A percentile compares a stretch with the other conserved stretches of the same genome.
These are phyloP conservation scores for Geopemphigus sp. DNA, from an alignment of 1,140 invertebrate species.

Conservation along the genomic window DNA sequence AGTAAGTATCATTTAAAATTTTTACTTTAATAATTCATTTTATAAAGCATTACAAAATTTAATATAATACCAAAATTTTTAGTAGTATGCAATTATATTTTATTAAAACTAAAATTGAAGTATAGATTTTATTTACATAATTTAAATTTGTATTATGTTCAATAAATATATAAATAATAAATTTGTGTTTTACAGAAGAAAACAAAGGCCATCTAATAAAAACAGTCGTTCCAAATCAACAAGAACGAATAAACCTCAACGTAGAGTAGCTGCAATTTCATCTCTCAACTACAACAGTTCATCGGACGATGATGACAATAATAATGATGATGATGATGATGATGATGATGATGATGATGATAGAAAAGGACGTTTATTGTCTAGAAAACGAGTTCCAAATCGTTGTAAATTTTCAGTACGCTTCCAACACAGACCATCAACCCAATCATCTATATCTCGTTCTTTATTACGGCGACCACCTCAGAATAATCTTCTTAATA, in stretches of 20 bases:
- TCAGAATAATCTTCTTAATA: slow-evolving; percentile 20
- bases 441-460: slow-evolving; percentile 28
- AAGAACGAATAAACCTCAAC: slow-evolving; percentile 30
- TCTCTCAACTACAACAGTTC: slow-evolving; percentile 30
- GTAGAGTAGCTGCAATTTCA: slow-evolving; percentile 39
- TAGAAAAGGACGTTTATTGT: slow-evolving; percentile 3
- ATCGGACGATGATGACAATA: slow-evolving; percentile 42
- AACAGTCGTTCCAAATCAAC: slow-evolving; percentile 25
- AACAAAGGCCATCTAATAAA: slow-evolving; percentile 32
- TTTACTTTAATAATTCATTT: too few species aligned
- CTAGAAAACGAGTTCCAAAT: slow-evolving; percentile 42
- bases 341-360: slow-evolving; percentile 48
- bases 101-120: too few species aligned
- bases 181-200: slow-evolving; percentile 1
- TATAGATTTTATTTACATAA: too few species aligned
- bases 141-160: too few species aligned
- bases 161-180: background rate
- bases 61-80: too few species aligned
- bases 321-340: slow-evolving; percentile 47
- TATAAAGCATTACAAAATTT: too few species aligned
- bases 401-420: slow-evolving; percentile 41
- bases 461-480: slow-evolving; percentile 36
- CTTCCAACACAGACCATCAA: slow-evolving; percentile 14
- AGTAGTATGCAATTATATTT: too few species aligned
- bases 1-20: slow-evolving; percentile 27